Base-by-base conservation (phyloP, 2,113 vertebrate genomes). In the Pholis gunnellus region DNA sequence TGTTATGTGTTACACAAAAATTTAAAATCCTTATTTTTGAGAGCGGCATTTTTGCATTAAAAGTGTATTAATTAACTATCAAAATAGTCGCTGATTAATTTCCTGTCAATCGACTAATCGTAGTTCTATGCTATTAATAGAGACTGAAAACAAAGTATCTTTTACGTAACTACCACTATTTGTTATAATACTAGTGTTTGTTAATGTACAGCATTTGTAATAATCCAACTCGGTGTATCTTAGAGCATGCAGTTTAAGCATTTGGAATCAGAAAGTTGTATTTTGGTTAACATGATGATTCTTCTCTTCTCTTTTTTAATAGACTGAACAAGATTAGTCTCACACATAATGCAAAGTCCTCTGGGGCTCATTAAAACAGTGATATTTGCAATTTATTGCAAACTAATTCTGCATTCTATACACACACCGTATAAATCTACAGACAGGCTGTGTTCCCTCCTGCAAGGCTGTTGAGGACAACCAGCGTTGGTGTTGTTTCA, bases 241-340 rank as follows among this genome's bases (percentile, higher is more conserved):
- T 64, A 17, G 15, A 48, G 22, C 54, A 9, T 25, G 22, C 29
- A 10, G 50, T 50, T 59, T 9, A 63, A 3, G 20, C 42, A 50
- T 80, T 42, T 50, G 22, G 66, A 56, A 63, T 44, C 5, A 67
- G 40, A 64, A 52, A 44, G 10, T 27, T 36, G 38, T 69, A 22
- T 69, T 76, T 34, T 34, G 0, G 25, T 42, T 44, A 1, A 34
- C 17, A 9, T 20, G 3, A 11, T 18, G 20, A 63, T 50, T 72
- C 72, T 79, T 4, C 72, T 75, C 6, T 75, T 64, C 46, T 79
- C 6, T 56, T 72, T 72, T 63, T 48, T 44, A 13, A 56, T 60
- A 79, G 25, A 54, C 68, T 71, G 64, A 84, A 57, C 78, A 64
- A 86, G 65, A 88, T 86, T 65, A 81, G 85, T 82, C 76, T 81